Conservation (phyloP, 2,797 vertebrate species). For the Phataginus tetradactyla region DNA sequence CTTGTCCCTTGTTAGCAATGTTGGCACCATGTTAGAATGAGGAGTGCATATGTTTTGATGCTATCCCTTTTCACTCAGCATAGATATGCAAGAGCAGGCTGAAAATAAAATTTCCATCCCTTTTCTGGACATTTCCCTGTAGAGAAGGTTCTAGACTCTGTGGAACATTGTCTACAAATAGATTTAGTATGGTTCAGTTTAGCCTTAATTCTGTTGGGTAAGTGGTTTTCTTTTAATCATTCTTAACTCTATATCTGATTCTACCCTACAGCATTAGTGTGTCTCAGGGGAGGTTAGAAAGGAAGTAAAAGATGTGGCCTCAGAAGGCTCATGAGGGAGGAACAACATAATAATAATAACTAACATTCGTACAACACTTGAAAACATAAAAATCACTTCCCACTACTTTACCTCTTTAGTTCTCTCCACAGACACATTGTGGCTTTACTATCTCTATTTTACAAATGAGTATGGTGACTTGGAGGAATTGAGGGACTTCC, state of each 20-base stretch:
- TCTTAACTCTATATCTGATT: constrained; percentile 16
- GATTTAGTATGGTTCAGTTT: constrained; percentile 2
- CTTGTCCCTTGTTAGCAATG: not conserved
- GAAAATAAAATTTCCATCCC: not conserved
- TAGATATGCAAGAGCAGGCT: not conserved
- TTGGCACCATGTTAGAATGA: not conserved
- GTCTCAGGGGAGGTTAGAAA: constrained; percentile 37
- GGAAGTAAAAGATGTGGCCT: constrained; percentile 27
- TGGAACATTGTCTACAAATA: not conserved
- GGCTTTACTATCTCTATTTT: not conserved
- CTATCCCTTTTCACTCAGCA: not conserved
- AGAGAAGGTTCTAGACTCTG: not conserved
- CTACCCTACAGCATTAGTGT: not conserved
- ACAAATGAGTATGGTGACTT: not conserved
- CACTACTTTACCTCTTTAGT: not conserved
- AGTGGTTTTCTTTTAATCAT: constrained; percentile 26
- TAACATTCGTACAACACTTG: not conserved
- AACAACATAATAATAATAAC: not conserved
- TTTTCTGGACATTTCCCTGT: not conserved
- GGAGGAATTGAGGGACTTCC: not conserved
- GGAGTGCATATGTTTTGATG: not conserved
- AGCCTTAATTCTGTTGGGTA: not conserved
- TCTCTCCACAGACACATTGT: not conserved
- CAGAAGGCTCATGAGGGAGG: not conserved
- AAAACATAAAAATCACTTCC: constrained; percentile 40